Base-by-base conservation (phyloP, 2,113 vertebrate genomes). In the Xiphias gladius region DNA sequence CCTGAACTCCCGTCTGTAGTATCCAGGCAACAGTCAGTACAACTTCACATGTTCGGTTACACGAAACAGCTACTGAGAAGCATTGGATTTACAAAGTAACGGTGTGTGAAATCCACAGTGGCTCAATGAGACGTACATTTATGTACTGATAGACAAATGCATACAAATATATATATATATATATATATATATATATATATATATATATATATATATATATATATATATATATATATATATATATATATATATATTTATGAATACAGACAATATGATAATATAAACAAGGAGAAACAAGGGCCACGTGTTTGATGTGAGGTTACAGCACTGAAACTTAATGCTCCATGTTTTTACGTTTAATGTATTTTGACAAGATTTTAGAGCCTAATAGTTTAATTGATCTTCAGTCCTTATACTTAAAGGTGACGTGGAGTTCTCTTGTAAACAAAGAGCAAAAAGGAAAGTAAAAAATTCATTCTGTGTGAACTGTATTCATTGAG, bases 11-110 rank as follows among this genome's bases (percentile, higher is more conserved):
- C 28, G 4, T 39, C n/a, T 67, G 20, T 62, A 24, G 76, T 87
- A 65, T 59, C 82, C 68, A 70, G 50, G 69, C 69, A 81, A 84
- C 82, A 64, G 48, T 13, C 35, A 54, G 58, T n/a, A 50, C 39
- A 71, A 66, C 65, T 32, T 66, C 28, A 74, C 57, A 59, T 7
- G 10, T 28, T 20, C 32, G 37, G 19, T 48, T 22, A 54, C 46
- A 30, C 30, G 26, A 43, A 39, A 41, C 30, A 32, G 26, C 20
- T 37, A 9, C 58, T 61, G 24, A 24, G 41, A 73, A 62, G 41
- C 41, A n/a, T 16, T 37, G 30, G 54, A 32, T 59, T 9, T 37
- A 16, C 9, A 68, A 22, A 35, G 48, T 24, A 37, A 55, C 8
- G 24, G 1, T 11, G 52, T 22, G 13, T 69, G 24, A 63, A 63